These are phyloP conservation scores for Troides helena DNA, from an alignment of 2,888 invertebrate genomes.

Conservation along the genomic window DNA sequence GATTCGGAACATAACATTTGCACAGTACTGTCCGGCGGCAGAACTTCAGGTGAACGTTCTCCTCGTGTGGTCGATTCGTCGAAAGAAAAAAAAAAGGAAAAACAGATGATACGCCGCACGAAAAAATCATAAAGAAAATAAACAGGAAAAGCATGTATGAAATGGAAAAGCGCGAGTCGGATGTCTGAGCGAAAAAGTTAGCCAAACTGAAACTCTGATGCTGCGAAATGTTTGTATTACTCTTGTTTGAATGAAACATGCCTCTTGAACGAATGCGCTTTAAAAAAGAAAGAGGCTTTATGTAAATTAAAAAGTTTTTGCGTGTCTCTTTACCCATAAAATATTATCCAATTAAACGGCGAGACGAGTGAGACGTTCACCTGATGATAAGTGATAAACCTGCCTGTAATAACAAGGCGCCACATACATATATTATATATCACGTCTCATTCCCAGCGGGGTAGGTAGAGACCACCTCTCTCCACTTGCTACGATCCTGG, in stretches of 20 bases:
- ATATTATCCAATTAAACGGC: neutral
- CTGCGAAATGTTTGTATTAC: constrained; percentile 5
- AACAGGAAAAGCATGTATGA: neutral
- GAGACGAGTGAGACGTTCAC: too few species aligned
- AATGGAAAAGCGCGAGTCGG: neutral
- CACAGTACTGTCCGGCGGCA: too few species aligned
- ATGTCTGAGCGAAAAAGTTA: neutral
- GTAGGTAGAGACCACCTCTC: too few species aligned
- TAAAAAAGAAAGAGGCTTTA: neutral
- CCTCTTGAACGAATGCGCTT: constrained; percentile 6
- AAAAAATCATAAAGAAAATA: neutral
- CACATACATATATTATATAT: too few species aligned
- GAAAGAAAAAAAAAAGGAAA: too few species aligned
- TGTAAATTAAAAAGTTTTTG: neutral
- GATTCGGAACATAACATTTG: too few species aligned
- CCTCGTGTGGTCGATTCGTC: too few species aligned
- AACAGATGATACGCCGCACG: neutral
- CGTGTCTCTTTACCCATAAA: neutral
- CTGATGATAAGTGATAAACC: too few species aligned
- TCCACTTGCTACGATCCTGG: too few species aligned
- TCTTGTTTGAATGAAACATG: constrained; percentile 13
- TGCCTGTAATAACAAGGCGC: too few species aligned
- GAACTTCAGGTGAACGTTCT: too few species aligned
- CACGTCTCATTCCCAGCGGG: too few species aligned
- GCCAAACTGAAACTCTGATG: neutral